These are phyloP conservation scores for Saxicola maurus DNA, from an alignment of 2,797 vertebrate species.

Conservation along the genomic window DNA sequence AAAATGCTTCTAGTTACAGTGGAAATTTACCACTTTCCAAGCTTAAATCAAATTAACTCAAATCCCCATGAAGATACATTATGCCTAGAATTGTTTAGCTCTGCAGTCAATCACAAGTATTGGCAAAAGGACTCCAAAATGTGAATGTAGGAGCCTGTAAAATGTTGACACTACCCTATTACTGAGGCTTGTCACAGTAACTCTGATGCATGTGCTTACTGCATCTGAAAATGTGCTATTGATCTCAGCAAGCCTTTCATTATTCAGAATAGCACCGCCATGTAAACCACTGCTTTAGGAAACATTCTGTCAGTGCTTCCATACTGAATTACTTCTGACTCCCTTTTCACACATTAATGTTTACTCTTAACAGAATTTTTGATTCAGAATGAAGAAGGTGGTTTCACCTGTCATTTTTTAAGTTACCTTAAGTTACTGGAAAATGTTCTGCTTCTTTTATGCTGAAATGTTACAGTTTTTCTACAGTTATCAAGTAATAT, in stretches of 20 bases:
- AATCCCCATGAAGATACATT: background rate
- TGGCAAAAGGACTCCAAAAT: background rate
- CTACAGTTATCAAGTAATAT: background rate
- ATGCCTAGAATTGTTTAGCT: background rate
- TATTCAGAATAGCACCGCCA: background rate
- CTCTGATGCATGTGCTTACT: background rate
- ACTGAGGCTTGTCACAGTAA: background rate
- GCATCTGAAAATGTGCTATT: background rate
- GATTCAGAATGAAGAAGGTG: background rate
- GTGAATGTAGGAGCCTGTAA: background rate
- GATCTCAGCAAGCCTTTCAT: slow-evolving; percentile 25
- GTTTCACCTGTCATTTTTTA: background rate
- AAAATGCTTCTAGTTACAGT: background rate
- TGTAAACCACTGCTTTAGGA: background rate
- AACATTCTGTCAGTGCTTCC: slow-evolving; percentile 4
- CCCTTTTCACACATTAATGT: background rate
- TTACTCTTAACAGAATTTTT: background rate
- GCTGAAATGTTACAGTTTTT: background rate
- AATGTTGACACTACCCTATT: background rate
- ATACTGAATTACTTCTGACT: background rate
- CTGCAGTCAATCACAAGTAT: background rate
- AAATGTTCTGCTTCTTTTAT: background rate
- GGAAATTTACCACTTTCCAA: background rate
- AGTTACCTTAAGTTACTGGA: background rate
- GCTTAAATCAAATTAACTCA: background rate